Evolutionary conservation across 2,113 vertebrate species (phyloP).

Genomic region (Thalassarche chlororhynchos): DNA sequence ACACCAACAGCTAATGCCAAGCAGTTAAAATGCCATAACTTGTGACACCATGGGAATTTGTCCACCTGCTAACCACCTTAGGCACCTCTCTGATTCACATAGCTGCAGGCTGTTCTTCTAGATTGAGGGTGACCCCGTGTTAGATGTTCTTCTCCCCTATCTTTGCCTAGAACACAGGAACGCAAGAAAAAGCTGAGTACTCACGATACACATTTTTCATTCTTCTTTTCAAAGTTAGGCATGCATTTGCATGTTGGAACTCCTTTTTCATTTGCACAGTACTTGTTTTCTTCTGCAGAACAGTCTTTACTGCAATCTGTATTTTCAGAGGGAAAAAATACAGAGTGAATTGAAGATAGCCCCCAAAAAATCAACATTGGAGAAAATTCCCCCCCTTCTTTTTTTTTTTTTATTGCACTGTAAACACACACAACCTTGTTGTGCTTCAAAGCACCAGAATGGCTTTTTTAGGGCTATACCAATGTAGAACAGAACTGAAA

Average conservation of each 20-base stretch:
- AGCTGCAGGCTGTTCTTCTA: not conserved
- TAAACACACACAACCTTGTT: not conserved
- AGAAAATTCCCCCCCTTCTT: fast-evolving
- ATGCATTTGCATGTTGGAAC: not conserved
- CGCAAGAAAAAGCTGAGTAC: not conserved
- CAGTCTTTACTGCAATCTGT: not conserved
- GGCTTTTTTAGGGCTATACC: not conserved
- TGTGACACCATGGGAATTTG: not conserved
- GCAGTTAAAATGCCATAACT: not conserved
- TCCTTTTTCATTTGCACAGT: fast-evolving
- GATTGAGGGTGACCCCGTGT: not conserved
- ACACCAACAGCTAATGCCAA: not conserved
- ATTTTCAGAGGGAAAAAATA: constrained; percentile 2
- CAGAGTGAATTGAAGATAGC: not conserved
- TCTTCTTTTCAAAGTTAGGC: fast-evolving
- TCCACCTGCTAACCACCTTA: not conserved
- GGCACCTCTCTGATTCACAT: not conserved
- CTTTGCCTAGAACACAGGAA: not conserved
- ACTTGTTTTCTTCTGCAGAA: fast-evolving
- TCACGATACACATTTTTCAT: not conserved
- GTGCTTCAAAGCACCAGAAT: not conserved
- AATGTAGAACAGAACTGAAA: not conserved
- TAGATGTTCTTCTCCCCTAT: not conserved
- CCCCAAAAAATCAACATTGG: not conserved
- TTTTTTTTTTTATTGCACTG: not conserved